phyloP scores from a whole-genome alignment of 1,140 invertebrate species.

The Drosophila murphyi region DNA sequence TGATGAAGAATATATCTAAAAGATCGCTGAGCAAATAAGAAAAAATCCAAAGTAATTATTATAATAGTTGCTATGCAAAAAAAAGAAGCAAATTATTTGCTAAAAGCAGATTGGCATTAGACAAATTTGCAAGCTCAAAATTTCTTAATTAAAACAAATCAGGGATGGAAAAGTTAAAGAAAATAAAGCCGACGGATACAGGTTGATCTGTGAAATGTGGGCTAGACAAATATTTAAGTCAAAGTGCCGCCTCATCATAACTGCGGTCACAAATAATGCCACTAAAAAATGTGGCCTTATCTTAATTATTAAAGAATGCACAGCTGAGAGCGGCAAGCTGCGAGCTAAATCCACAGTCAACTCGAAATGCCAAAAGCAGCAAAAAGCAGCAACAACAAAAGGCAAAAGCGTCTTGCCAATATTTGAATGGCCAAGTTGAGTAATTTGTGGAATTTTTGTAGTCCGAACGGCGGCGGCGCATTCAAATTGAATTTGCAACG shows the following conservation, averaged over 20 bases:
- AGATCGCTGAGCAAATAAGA: no score
- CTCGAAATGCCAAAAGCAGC: conserved; percentile 9
- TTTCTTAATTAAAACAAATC: no score
- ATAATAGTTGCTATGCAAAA: no score
- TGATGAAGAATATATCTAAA: no score
- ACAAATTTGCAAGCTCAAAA: no score
- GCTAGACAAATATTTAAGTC: no score
- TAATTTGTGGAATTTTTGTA: conserved; percentile 65
- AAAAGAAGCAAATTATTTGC: no score
- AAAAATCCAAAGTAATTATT: no score
- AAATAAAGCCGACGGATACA: no score
- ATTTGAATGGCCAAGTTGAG: conserved; percentile 73
- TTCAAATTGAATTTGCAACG: conserved; percentile 60
- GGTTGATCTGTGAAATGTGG: no score
- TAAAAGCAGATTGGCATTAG: no score
- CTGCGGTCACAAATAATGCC: background rate
- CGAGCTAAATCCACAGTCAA: background rate
- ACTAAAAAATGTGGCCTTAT: background rate
- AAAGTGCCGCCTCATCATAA: background rate
- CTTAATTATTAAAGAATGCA: conserved; percentile 27
- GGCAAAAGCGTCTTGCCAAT: conserved; percentile 39
- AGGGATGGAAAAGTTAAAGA: no score
- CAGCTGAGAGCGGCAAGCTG: background rate
- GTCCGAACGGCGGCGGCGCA: conserved; percentile 35
- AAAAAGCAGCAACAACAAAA: background rate